Percentiles rank a stretch among this genome's conserved stretches.
Conservation (phyloP, 2,113 vertebrate species). For the Enhydra lutris region DNA sequence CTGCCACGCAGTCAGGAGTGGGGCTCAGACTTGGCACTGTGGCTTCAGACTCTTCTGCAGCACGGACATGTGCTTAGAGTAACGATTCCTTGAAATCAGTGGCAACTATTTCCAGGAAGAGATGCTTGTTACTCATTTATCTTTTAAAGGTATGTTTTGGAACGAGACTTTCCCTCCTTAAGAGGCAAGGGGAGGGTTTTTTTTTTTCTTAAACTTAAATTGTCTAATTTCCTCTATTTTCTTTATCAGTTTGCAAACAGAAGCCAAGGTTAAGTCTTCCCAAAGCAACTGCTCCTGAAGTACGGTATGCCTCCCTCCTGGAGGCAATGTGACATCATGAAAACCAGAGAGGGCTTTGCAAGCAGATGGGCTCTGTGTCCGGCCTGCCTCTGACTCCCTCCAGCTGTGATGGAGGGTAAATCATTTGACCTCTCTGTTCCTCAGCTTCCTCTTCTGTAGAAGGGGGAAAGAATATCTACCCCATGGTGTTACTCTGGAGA, state of each 20-base stretch:
- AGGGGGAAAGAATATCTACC: not conserved
- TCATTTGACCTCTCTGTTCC: not conserved
- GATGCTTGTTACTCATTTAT: not conserved
- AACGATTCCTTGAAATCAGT: not conserved
- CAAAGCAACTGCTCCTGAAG: not conserved
- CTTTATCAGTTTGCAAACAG: constrained; percentile 15
- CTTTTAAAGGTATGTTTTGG: not conserved
- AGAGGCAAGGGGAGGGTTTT: not conserved
- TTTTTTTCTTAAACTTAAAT: not conserved
- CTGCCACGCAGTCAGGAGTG: not conserved
- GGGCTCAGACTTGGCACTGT: not conserved
- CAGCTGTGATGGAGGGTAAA: not conserved
- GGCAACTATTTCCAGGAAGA: not conserved
- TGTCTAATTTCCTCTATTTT: not conserved
- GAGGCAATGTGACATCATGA: not conserved
- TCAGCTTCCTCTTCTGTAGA: not conserved
- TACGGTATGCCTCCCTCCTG: not conserved
- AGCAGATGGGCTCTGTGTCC: not conserved
- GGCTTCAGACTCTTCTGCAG: not conserved
- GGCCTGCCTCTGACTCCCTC: not conserved
- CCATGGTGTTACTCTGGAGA: not conserved
- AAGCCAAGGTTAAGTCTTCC: not conserved
- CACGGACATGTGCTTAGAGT: not conserved
- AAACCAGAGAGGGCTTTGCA: not conserved
- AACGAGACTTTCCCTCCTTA: constrained; percentile 9